Percentiles rank a stretch among this genome's conserved stretches.
phyloP scores from a whole-genome alignment of 2,797 vertebrate genomes.

The Eulemur mongoz region DNA sequence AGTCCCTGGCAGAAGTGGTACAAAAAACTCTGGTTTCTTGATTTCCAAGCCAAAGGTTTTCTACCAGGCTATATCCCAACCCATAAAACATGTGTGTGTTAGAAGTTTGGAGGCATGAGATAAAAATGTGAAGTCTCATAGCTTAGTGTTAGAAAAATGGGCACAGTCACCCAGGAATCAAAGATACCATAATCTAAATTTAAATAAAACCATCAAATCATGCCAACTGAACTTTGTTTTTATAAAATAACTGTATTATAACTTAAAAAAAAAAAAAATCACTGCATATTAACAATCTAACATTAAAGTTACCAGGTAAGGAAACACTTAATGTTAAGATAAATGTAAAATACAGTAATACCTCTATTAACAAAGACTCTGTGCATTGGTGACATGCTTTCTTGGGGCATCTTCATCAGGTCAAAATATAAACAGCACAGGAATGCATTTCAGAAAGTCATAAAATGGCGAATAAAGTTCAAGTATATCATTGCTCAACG shows the following conservation, averaged over 20 bases:
- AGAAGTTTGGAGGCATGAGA: background rate
- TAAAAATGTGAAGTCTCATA: background rate
- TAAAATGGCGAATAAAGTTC: background rate
- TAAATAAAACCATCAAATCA: slow-evolving; percentile 1
- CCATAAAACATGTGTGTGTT: background rate
- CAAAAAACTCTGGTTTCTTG: background rate
- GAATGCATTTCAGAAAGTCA: background rate
- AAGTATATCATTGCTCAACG: background rate
- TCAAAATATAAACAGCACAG: background rate
- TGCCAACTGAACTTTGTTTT: background rate
- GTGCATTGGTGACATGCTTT: background rate
- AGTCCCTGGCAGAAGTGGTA: background rate
- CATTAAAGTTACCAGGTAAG: background rate
- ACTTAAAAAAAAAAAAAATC: background rate
- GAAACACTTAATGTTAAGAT: background rate
- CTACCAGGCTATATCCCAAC: background rate
- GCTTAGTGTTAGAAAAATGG: background rate
- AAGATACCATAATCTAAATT: background rate
- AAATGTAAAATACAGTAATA: background rate
- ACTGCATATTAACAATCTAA: background rate
- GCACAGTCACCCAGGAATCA: background rate
- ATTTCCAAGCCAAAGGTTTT: background rate
- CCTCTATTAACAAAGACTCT: slow-evolving; percentile 54
- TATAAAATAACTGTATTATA: background rate
- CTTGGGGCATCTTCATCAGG: background rate